Evolutionary conservation across 2,797 vertebrate genomes (phyloP), one percentile per base, ranked within the genome.

Genomic region (Catostomus latipinnis): DNA sequence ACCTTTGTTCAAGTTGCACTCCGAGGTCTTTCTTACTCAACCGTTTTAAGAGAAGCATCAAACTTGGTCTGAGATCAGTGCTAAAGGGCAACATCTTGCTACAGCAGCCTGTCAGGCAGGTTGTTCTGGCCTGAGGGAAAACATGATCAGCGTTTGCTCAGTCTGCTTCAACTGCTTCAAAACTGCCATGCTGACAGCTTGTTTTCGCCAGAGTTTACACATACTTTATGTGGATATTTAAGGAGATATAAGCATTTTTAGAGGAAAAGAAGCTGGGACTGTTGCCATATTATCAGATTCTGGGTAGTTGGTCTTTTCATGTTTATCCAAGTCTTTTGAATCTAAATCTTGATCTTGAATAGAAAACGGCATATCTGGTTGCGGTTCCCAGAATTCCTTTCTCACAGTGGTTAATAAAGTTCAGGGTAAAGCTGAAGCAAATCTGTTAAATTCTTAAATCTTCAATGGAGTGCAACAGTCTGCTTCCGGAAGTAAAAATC

Each of bases 81-180:
- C 60, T 68, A 69, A 76, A 76, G 52, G 61, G 52, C 60, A 79
- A 13, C 12, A 62, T 56, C 68, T 65, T 79, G 68, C 52, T 72
- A 46, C 50, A 79, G 60, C 69, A 66, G 52, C 34, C 69, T 79
- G 69, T 66, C 77, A 65, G 60, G 52, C 13, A 62, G 63, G 69
- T 72, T 79, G 61, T 79, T 79, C 72, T 66, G 52, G 77, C 69
- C 61, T 65, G 69, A 73, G 52, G 70, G 65, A 70, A 73, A 66
- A 72, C 77, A 80, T 16, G 77, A 72, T 80, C 68, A 66, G 18
- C 14, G 45, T 72, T 80, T 57, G 52, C 77, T 58, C 70, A 8
- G 43, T 58, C 53, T 3, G 6, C 52, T 50, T 80, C 46, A 43
- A 66, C 61, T 65, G 60, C 43, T 65, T 12, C 12, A 9, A 45